phyloP scores from a whole-genome alignment of 2,888 invertebrate species.

The Trachelus troglodyta region DNA sequence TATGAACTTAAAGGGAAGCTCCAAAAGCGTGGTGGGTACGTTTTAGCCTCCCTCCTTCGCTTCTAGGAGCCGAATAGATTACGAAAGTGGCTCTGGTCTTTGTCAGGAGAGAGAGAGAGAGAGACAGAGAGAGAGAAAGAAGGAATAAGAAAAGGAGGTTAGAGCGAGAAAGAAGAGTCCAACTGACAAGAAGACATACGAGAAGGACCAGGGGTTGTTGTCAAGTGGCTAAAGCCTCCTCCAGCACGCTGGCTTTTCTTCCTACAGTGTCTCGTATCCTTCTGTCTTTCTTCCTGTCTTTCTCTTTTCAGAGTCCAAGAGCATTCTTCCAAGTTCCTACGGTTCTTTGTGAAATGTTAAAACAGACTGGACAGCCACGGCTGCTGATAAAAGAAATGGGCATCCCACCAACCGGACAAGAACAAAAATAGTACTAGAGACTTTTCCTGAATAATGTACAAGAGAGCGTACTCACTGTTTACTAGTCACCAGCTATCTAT shows the following conservation, averaged over 20 bases:
- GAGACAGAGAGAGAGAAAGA: not conserved
- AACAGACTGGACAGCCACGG: not conserved
- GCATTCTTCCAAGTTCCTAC: not conserved
- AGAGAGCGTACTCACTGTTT: not conserved
- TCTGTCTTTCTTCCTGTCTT: not conserved
- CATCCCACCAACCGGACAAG: not conserved
- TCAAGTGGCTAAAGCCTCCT: conserved; percentile 7
- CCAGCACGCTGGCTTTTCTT: not conserved
- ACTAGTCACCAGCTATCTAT: not conserved
- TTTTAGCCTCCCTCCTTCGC: not conserved
- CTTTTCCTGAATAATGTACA: not conserved
- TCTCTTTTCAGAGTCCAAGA: not conserved
- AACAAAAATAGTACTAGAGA: not conserved
- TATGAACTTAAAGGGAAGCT: not conserved
- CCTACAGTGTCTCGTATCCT: not conserved
- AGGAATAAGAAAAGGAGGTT: not conserved
- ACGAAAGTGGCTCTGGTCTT: not conserved
- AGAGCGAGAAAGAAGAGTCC: not conserved
- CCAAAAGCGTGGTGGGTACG: not conserved
- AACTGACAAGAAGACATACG: not conserved
- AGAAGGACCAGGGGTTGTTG: conserved; percentile 1
- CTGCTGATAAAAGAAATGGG: not conserved
- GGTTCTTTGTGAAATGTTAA: not conserved
- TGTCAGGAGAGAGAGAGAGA: not conserved
- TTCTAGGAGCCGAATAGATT: not conserved